Conservation (phyloP, 2,888 invertebrate species). For the Leptarthrus brevirostris region DNA sequence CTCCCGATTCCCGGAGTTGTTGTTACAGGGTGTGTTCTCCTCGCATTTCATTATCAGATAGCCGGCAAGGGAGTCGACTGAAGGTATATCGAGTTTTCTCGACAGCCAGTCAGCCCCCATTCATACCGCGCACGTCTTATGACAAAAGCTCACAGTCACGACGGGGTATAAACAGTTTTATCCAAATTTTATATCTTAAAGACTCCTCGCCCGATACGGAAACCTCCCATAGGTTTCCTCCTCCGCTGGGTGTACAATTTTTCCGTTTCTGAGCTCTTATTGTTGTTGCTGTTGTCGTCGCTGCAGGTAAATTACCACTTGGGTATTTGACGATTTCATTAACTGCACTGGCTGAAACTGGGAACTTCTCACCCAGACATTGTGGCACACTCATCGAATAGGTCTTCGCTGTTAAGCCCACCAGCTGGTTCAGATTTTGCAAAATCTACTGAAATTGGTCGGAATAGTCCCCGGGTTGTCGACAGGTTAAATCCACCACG, state of each 20-base stretch:
- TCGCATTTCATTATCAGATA: neutral
- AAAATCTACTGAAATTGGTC: constrained; percentile 52
- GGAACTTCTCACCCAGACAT: constrained; percentile 1
- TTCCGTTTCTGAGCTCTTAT: neutral
- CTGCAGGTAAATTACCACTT: constrained; percentile 16
- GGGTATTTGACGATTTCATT: constrained; percentile 15
- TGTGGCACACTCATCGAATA: neutral
- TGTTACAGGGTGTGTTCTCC: constrained; percentile 40
- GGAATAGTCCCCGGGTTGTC: constrained; percentile 53
- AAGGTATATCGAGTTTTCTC: neutral
- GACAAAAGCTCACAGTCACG: neutral
- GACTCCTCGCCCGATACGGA: neutral
- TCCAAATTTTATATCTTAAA: constrained; percentile 26
- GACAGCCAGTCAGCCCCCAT: constrained; percentile 22
- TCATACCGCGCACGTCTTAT: constrained; percentile 31
- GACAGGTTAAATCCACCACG: constrained; percentile 66
- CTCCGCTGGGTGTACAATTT: constrained; percentile 25
- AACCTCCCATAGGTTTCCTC: constrained; percentile 36
- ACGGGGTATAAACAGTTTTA: neutral
- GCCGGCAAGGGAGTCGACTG: constrained; percentile 4
- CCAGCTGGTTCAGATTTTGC: constrained; percentile 35
- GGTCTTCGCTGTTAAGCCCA: constrained; percentile 45
- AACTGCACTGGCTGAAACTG: neutral
- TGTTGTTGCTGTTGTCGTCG: neutral
- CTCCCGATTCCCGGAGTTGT: constrained; percentile 23